Evolutionary conservation across 92 coral and sea anemone genomes (phyloP), one percentile per base, ranked within the genome.

Genomic region (Heteractis magnifica): DNA sequence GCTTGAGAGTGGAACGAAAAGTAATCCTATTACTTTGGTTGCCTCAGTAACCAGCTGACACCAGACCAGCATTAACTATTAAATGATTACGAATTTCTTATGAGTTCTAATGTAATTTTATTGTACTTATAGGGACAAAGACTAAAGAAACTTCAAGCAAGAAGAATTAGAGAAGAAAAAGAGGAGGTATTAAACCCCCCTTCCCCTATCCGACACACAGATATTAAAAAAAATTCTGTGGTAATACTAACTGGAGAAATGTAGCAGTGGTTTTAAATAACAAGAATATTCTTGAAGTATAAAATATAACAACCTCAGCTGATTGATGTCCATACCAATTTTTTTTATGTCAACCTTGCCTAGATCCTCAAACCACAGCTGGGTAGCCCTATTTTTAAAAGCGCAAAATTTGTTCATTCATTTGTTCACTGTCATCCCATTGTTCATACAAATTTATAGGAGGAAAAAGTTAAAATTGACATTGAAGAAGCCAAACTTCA

Each of bases 401-500:
- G 50, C 51, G 5, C 15, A 3, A 65, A 71, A 58, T 14, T 77
- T 77, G 11, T 77, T 53, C 12, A n/a, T 4, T 53, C 1, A 58
- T 14, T 77, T 77, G 11, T 77, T 53, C 0, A 8, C 16, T 53
- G n/a, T 76, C 12, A 13, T 49, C 18, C 23, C 9, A 4, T 49
- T 76, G 14, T 76, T 44, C 11, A 14, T 13, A 23, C 4, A 13
- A 6, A 44, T 50, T 79, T 86, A 51, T 55, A 96, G 99, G 99
- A 94, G 59, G 98, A 97, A 80, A 90, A 71, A 87, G 90, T 87
- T 18, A 92, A 92, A 80, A 86, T 97, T 83, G 99, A 97, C 74
- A 92, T 90, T 56, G 98, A 97, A 78, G 99, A 97, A 75, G 99
- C 99, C 48, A 97, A 94, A 77, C 91, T 90, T 79, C 99, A 97